Percentiles rank a stretch among this genome's conserved stretches.
Evolutionary conservation across 2,113 vertebrate species (phyloP).

Genomic region (Peucedramus taeniatus): DNA sequence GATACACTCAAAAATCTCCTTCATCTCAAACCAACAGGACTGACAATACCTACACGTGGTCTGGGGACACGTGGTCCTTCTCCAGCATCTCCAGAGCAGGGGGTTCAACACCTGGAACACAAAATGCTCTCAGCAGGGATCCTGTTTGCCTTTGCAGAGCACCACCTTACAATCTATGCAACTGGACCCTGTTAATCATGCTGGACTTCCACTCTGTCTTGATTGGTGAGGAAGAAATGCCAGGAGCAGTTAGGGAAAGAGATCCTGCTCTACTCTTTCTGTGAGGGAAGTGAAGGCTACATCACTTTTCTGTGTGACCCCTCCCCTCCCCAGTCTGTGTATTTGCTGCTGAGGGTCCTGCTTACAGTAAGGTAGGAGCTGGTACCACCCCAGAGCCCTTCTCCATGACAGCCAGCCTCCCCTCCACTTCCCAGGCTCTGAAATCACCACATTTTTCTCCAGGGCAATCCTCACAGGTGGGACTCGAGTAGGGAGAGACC

Average conservation of each 20-base stretch:
- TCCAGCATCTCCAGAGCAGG: conserved; percentile 67
- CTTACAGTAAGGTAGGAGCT: not conserved
- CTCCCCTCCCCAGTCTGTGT: not conserved
- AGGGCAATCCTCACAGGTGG: not conserved
- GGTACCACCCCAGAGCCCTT: not conserved
- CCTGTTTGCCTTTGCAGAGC: not conserved
- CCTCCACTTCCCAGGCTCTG: not conserved
- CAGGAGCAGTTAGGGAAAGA: not conserved
- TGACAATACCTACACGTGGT: conserved; percentile 70
- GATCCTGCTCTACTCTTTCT: not conserved
- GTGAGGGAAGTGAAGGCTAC: not conserved
- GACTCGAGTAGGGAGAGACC: not conserved
- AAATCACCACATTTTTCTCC: not conserved
- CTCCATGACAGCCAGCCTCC: not conserved
- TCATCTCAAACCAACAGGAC: not conserved
- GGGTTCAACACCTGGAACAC: conserved; percentile 59
- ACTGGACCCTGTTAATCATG: not conserved
- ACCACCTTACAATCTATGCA: not conserved
- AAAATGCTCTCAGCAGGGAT: not conserved
- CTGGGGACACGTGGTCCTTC: conserved; percentile 78
- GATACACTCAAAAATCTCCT: not conserved
- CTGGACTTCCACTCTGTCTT: not conserved
- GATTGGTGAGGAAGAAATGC: not conserved
- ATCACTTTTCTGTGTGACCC: not conserved
- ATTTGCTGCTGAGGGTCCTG: not conserved